phyloP scores from a whole-genome alignment of 2,113 vertebrate genomes.

The Ictalurus furcatus region DNA sequence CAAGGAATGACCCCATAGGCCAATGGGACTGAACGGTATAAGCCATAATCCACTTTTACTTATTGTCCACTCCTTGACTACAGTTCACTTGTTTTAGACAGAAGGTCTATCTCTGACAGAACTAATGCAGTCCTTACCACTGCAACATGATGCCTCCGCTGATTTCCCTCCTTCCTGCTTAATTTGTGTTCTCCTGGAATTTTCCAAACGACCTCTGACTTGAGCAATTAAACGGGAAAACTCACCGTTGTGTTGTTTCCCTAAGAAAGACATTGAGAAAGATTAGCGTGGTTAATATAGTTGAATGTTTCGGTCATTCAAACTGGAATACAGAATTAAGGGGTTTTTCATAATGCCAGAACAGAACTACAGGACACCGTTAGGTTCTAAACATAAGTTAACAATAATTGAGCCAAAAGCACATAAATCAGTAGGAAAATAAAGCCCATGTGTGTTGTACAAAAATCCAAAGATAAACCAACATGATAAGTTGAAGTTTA shows the following conservation, averaged over 20 bases:
- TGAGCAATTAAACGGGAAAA: conserved; percentile 85
- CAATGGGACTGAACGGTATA: neutral
- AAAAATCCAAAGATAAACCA: neutral
- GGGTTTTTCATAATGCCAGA: neutral
- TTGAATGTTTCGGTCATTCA: neutral
- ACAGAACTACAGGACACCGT: neutral
- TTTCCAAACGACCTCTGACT: conserved; percentile 77
- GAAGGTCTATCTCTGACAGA: conserved; percentile 14
- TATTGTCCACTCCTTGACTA: neutral
- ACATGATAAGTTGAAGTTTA: neutral
- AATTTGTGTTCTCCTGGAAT: conserved; percentile 47
- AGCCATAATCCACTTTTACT: neutral
- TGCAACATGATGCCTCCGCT: conserved; percentile 35
- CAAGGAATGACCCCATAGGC: neutral
- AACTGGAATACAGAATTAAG: neutral
- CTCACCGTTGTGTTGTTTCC: conserved; percentile 82
- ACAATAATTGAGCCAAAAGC: neutral
- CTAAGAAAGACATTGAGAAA: conserved; percentile 67
- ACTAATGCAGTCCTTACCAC: conserved; percentile 58
- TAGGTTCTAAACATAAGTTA: neutral
- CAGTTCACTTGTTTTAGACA: neutral
- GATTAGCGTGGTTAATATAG: neutral
- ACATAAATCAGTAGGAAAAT: neutral
- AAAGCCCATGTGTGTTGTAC: neutral
- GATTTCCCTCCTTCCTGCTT: conserved; percentile 56